These are phyloP conservation scores for Petrophora chlorosata DNA, from an alignment of 2,888 invertebrate genomes.

Conservation along the genomic window DNA sequence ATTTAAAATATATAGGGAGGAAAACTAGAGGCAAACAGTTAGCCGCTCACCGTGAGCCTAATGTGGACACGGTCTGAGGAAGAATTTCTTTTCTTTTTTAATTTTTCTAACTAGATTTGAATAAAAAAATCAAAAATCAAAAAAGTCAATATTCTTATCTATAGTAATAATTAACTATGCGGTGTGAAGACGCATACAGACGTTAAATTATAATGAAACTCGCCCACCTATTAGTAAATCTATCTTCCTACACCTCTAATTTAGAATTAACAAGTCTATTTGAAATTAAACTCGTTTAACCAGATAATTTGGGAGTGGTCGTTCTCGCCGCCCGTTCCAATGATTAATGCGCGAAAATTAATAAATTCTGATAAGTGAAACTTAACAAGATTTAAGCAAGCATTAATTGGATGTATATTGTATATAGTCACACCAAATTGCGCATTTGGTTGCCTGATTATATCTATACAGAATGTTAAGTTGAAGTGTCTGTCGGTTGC, in stretches of 20 bases:
- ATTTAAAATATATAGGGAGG: too few relatives aligned
- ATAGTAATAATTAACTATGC: background rate
- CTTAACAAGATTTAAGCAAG: slow-evolving; percentile 37
- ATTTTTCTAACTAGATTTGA: too few relatives aligned
- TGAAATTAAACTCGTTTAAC: slow-evolving; percentile 8
- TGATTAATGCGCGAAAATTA: slow-evolving; percentile 37
- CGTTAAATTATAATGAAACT: slow-evolving; percentile 8
- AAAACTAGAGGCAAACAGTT: too few relatives aligned
- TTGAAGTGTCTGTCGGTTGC: too few relatives aligned
- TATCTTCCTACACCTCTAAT: slow-evolving; percentile 17
- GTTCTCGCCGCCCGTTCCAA: slow-evolving; percentile 25
- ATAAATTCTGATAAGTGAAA: slow-evolving; percentile 43
- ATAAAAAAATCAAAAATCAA: too few relatives aligned
- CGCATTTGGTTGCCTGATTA: too few relatives aligned
- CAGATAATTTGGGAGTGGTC: slow-evolving; percentile 24
- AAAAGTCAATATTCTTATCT: too few relatives aligned
- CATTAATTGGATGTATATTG: slow-evolving; percentile 25
- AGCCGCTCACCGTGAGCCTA: too few relatives aligned
- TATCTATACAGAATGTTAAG: too few relatives aligned
- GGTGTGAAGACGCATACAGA: background rate
- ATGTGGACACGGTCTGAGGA: too few relatives aligned
- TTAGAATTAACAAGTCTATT: slow-evolving; percentile 21
- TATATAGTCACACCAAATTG: slow-evolving; percentile 7
- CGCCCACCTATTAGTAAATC: slow-evolving; percentile 18
- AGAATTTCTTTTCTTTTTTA: too few relatives aligned